phyloP scores from a whole-genome alignment of 1,140 invertebrate species.

The Lineus longissimus region DNA sequence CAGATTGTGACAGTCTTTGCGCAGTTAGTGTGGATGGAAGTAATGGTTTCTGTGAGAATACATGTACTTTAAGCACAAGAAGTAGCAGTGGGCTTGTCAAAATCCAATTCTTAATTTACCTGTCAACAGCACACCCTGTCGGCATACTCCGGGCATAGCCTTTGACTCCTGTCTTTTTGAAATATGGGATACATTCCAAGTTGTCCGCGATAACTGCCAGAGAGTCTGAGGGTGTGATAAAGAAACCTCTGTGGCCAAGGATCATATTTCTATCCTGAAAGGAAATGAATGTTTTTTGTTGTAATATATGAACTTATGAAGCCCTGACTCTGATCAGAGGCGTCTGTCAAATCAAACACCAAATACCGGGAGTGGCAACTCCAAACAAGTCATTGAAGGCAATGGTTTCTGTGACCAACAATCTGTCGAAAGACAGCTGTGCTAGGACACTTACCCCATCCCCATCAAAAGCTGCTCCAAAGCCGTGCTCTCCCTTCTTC shows the following conservation, averaged over 20 bases:
- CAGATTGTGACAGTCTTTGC: no score
- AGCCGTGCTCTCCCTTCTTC: slow-evolving; percentile 76
- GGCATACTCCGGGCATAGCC: slow-evolving; percentile 98
- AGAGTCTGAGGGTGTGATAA: slow-evolving; percentile 96
- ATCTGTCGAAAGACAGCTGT: not conserved
- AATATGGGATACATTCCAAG: slow-evolving; percentile 90
- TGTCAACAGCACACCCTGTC: slow-evolving; percentile 92
- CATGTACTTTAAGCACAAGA: no score
- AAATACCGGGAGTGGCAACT: no score
- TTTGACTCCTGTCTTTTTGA: slow-evolving; percentile 71
- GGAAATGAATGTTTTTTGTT: no score
- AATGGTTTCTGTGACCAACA: not conserved
- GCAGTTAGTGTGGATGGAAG: no score
- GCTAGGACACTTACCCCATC: slow-evolving; percentile 70
- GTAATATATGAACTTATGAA: not conserved
- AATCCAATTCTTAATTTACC: slow-evolving; percentile 57
- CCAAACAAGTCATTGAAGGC: no score
- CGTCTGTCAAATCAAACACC: no score
- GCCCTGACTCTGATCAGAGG: not conserved
- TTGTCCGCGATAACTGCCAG: slow-evolving; percentile 92
- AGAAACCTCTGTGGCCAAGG: slow-evolving; percentile 92
- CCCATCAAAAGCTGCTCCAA: slow-evolving; percentile 98
- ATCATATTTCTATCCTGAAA: slow-evolving; percentile 91
- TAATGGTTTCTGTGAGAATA: no score
- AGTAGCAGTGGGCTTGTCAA: no score